Percentiles rank a stretch among this genome's conserved stretches.
Evolutionary conservation across 2,888 invertebrate genomes (phyloP).

Genomic region (Morpho deidamia): DNA sequence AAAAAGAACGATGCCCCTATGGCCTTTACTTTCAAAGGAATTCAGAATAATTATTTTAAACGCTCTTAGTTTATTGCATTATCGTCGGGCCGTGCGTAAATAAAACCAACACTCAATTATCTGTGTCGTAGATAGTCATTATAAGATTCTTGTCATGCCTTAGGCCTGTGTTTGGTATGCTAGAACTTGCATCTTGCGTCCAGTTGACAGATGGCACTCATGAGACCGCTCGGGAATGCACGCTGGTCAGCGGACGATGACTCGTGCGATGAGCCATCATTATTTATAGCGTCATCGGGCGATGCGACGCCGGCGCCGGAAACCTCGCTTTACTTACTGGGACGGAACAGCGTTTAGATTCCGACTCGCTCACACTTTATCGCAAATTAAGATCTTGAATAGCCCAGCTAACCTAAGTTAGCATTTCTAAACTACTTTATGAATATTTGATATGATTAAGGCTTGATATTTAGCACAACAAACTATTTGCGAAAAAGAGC

Average conservation of each 20-base stretch:
- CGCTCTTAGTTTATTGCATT: not conserved
- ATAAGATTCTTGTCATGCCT: slow-evolving; percentile 12
- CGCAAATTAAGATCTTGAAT: not conserved
- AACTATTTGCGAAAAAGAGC: not conserved
- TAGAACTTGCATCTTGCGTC: slow-evolving; percentile 23
- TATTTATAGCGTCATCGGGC: slow-evolving; percentile 66
- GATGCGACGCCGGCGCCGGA: slow-evolving; percentile 68
- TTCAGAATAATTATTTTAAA: not conserved
- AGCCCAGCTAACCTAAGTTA: too few species aligned
- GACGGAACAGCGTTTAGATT: slow-evolving; percentile 48
- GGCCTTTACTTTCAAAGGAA: too few species aligned
- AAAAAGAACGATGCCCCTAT: too few species aligned
- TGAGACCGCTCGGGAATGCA: slow-evolving; percentile 52
- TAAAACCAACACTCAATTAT: slow-evolving; percentile 2
- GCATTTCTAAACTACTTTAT: too few species aligned
- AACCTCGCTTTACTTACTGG: slow-evolving; percentile 54
- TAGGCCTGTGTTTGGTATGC: slow-evolving; percentile 12
- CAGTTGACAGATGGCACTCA: slow-evolving; percentile 54
- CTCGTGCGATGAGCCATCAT: slow-evolving; percentile 69
- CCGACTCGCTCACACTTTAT: not conserved
- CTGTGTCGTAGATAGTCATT: slow-evolving; percentile 5
- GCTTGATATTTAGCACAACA: too few species aligned
- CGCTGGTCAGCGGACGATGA: slow-evolving; percentile 63
- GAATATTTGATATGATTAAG: too few species aligned
- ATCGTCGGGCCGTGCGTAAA: not conserved